Evolutionary conservation across 2,888 invertebrate species (phyloP).

Genomic region (Trichogramma evanescens): DNA sequence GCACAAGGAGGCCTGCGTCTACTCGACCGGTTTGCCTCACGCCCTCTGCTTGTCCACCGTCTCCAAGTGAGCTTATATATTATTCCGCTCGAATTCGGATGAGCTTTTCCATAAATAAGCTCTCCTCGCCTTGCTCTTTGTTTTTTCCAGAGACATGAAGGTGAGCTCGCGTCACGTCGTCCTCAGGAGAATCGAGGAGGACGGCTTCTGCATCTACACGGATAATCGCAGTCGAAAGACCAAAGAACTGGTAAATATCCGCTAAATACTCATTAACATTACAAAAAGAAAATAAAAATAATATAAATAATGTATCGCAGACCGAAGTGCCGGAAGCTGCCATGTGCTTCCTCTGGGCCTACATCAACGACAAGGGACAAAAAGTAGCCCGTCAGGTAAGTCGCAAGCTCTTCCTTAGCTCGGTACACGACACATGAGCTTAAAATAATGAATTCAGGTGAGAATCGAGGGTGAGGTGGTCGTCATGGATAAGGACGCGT

Average conservation of each 20-base stretch:
- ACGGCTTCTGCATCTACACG: constrained; percentile 50
- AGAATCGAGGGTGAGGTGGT: constrained; percentile 47
- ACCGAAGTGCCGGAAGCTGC: constrained; percentile 45
- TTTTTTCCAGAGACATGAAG: constrained; percentile 40
- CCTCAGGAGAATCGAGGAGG: constrained; percentile 45
- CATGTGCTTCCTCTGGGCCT: constrained; percentile 47
- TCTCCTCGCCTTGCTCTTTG: background rate
- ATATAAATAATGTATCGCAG: constrained; percentile 31
- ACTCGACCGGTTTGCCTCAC: constrained; percentile 28
- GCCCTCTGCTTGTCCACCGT: constrained; percentile 46
- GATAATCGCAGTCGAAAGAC: constrained; percentile 47
- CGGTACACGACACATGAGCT: background rate
- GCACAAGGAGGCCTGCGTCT: constrained; percentile 41
- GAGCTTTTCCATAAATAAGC: background rate
- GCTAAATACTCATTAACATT: background rate
- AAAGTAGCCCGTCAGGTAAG: constrained; percentile 36
- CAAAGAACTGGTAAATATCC: constrained; percentile 45
- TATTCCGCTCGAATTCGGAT: background rate
- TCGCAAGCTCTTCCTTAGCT: background rate
- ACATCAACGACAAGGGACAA: constrained; percentile 33
- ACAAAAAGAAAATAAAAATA: background rate
- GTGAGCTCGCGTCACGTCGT: constrained; percentile 44
- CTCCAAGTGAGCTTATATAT: constrained; percentile 35
- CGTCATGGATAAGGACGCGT: constrained; percentile 37
- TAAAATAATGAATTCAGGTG: constrained; percentile 36